Evolutionary conservation across 37 sponge, comb jelly and placozoan genomes (phyloP).

Genomic region (Theonella swinhoei): DNA sequence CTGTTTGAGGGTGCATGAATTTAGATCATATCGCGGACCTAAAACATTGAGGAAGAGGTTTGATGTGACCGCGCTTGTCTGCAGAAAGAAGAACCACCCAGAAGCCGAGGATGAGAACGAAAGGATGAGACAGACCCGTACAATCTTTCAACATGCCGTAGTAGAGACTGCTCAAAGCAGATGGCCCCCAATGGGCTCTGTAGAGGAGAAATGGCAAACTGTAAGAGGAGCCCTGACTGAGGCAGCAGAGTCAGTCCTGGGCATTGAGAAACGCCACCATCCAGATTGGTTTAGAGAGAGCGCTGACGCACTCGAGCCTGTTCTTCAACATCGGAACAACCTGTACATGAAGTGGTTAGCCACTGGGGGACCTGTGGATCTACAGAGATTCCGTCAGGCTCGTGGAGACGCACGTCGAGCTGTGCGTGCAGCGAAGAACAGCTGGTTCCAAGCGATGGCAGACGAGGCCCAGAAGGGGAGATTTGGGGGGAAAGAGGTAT

Average conservation of each 20-base stretch:
- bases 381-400: too few relatives aligned
- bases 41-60: not conserved
- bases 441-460: conserved; percentile 15
- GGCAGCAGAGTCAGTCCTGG: not conserved
- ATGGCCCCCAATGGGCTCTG: not conserved
- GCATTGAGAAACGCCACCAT: not conserved
- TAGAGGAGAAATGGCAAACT: not conserved
- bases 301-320: not conserved
- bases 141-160: not conserved
- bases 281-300: conserved; percentile 28
- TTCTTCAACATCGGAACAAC: not conserved
- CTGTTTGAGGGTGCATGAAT: not conserved
- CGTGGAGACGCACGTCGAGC: not conserved
- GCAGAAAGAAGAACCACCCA: not conserved
- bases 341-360: not conserved
- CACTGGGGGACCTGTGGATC: not conserved
- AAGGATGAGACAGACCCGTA: not conserved
- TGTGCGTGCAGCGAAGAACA: not conserved
- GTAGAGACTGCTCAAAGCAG: not conserved
- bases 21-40: too few relatives aligned
- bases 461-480: not conserved
- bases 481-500: conserved; percentile 21
- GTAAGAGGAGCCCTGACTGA: not conserved
- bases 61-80: not conserved
- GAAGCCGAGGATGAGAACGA: not conserved